A percentile compares a stretch with the other conserved stretches of the same genome.
Evolutionary conservation across 2,113 vertebrate genomes (phyloP).

Genomic region (Clinocottus analis): DNA sequence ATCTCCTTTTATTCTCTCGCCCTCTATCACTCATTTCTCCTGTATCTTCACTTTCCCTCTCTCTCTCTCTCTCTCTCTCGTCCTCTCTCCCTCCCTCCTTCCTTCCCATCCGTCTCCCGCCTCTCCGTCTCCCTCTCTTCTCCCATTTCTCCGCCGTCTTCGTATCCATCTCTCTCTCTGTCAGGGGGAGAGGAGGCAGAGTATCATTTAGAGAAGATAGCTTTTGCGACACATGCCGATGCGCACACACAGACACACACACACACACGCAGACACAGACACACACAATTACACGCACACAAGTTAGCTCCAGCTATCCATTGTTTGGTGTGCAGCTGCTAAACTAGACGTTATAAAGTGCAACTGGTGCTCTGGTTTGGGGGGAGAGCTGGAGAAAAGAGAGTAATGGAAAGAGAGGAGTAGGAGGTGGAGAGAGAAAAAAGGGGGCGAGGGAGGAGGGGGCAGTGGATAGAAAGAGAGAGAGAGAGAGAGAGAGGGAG

Average conservation of each 20-base stretch:
- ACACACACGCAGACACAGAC: not conserved
- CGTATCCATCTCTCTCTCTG: constrained; percentile 71
- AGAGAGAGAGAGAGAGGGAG: constrained; percentile 16
- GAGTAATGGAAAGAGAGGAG: constrained; percentile 50
- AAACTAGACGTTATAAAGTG: constrained; percentile 72
- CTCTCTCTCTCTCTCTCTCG: constrained; percentile 8
- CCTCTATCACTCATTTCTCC: constrained; percentile 54
- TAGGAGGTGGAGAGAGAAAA: constrained; percentile 2
- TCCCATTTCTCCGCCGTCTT: constrained; percentile 66
- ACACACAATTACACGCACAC: constrained; percentile 21
- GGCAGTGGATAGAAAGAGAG: constrained; percentile 27
- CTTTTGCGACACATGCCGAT: constrained; percentile 51
- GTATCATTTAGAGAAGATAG: constrained; percentile 73
- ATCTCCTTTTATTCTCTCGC: constrained; percentile 65
- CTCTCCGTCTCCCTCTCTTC: constrained; percentile 41
- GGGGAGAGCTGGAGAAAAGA: constrained; percentile 28
- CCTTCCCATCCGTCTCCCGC: constrained; percentile 58
- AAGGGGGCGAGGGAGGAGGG: not conserved
- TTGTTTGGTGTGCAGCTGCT: constrained; percentile 64
- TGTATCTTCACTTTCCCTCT: constrained; percentile 37
- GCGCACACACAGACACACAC: not conserved
- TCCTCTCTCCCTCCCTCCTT: not conserved
- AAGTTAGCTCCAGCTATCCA: constrained; percentile 32
- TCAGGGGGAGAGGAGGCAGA: constrained; percentile 69
- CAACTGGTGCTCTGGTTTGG: constrained; percentile 70